A percentile compares a stretch with the other conserved stretches of the same genome.
Evolutionary conservation across 1,140 invertebrate genomes (phyloP).

Genomic region (Pachyrhynchus sulphureomaculatus): DNA sequence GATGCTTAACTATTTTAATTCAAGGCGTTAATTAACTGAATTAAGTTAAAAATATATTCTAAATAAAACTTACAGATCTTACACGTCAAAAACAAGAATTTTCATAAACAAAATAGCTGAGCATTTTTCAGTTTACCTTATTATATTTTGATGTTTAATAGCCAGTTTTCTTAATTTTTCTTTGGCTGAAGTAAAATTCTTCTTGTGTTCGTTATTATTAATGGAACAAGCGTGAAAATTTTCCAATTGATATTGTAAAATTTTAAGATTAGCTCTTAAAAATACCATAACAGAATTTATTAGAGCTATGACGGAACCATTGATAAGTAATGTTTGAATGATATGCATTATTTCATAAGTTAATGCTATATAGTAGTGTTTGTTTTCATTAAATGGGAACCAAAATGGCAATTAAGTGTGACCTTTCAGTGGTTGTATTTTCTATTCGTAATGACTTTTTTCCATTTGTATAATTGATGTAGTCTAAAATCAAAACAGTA

Average conservation of each 20-base stretch:
- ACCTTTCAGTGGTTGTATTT: neutral
- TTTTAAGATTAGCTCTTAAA: constrained; percentile 5
- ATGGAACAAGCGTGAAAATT: neutral
- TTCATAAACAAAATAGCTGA: neutral
- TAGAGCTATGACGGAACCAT: constrained; percentile 1
- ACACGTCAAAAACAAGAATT: neutral
- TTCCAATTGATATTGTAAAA: constrained; percentile 2
- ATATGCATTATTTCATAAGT: constrained; percentile 1
- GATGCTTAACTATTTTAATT: too few species aligned
- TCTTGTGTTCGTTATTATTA: neutral
- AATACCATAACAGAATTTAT: constrained; percentile 14
- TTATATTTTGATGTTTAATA: constrained; percentile 8
- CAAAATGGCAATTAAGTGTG: constrained; percentile 9
- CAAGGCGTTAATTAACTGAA: too few species aligned
- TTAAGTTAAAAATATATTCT: too few species aligned
- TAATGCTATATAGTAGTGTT: constrained; percentile 1
- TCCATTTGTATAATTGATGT: constrained; percentile 12
- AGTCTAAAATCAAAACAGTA: too few species aligned
- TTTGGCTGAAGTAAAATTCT: neutral
- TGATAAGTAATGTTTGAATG: neutral
- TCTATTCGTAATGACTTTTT: neutral
- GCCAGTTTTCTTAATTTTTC: neutral
- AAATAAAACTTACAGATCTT: neutral
- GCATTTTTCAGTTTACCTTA: neutral
- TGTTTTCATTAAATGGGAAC: constrained; percentile 9